These are phyloP conservation scores for Empidonax traillii DNA, from an alignment of 2,113 vertebrate species.

Conservation along the genomic window DNA sequence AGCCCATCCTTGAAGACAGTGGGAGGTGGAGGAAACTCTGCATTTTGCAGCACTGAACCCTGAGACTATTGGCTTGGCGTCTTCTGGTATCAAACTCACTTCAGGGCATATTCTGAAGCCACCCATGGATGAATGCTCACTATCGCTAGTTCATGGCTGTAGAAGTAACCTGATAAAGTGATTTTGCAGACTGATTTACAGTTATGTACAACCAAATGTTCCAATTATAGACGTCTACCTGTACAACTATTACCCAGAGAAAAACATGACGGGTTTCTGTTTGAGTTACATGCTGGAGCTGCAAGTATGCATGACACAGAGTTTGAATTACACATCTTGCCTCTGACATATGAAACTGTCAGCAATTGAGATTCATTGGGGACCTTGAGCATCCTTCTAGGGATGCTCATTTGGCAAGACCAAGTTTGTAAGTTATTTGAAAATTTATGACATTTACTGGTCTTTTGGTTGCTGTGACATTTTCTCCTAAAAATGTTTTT, in stretches of 20 bases:
- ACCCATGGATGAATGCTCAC: not conserved
- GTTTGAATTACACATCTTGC: not conserved
- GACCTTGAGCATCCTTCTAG: not conserved
- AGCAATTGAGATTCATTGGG: not conserved
- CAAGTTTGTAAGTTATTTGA: not conserved
- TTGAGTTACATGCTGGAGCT: not conserved
- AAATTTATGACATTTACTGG: not conserved
- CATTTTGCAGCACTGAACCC: not conserved
- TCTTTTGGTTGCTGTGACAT: not conserved
- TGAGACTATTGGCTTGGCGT: not conserved
- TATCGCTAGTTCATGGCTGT: not conserved
- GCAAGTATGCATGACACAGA: not conserved
- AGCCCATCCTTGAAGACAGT: not conserved
- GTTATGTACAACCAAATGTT: not conserved
- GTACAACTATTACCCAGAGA: not conserved
- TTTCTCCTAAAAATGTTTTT: not conserved
- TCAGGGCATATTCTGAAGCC: not conserved
- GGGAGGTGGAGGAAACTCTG: not conserved
- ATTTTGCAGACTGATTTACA: not conserved
- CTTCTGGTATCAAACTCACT: not conserved
- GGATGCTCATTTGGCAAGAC: not conserved
- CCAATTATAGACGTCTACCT: not conserved
- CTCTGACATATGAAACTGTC: not conserved
- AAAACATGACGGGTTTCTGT: not conserved
- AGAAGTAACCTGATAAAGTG: not conserved